Evolutionary conservation across 2,888 invertebrate genomes (phyloP), one percentile per base, ranked within the genome.

Genomic region (Parnassius orleans): DNA sequence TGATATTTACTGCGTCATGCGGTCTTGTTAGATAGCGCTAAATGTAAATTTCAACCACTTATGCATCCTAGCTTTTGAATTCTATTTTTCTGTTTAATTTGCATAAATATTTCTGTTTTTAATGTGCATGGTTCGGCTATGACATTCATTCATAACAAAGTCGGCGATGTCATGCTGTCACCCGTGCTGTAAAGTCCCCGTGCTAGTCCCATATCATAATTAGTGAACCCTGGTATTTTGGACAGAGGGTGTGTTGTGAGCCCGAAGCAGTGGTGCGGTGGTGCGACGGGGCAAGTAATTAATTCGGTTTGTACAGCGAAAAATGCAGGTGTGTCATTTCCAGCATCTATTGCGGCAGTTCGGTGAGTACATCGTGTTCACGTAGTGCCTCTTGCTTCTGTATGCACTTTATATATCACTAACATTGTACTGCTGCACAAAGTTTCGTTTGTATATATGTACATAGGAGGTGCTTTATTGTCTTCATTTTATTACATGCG

Each of bases 301-400:
- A 81, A 79, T 80, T 80, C 75, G 76, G 82, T 85, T 83, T 78
- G 81, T 80, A 84, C 79, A 82, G 50, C 60, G 86, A 79, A 91
- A 84, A 83, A 92, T 92, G 92, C 92, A 92, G 86, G 92, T 92
- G 86, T 92, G 92, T 87, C 92, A 92, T 90, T 92, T 92, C 91
- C 92, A 92, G 83, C 92, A 92, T 74, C 91, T 92, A 65, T 76
- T 92, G 76, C 84, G 92, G 80, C 92, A 91, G 83, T 89, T 92
- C 83, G 92, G 92, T 92, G 85, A 92, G 92, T 92, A 82, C 70
- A 66, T 71, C 72, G 77, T 73, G 76, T 70, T 73, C 75, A 75
- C 67, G 64, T 68, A 47, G 60, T 44, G 47, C 14, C 51, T 58
- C 52, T 42, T 42, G 58, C 57, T 57, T 64, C n/a, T 64, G 47